phyloP scores from a whole-genome alignment of 2,888 invertebrate species.

The Mythimna albipuncta region DNA sequence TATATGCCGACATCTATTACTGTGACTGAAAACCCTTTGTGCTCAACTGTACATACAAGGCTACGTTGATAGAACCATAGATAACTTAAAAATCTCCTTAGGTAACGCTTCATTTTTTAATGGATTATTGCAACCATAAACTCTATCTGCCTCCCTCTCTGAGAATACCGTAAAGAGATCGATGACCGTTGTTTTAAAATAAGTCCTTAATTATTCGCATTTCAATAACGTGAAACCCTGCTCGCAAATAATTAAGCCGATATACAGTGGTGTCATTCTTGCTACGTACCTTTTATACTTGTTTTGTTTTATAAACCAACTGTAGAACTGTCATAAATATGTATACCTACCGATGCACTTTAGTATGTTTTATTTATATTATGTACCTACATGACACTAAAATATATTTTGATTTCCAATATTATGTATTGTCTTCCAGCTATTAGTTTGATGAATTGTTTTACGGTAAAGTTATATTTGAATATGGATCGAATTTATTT shows the following conservation, averaged over 20 bases:
- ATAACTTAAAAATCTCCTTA: not conserved
- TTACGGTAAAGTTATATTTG: constrained; percentile 18
- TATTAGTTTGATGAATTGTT: constrained; percentile 30
- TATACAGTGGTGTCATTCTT: constrained; percentile 24
- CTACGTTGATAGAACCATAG: not conserved
- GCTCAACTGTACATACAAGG: not conserved
- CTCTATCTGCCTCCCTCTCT: not conserved
- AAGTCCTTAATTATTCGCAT: constrained; percentile 25
- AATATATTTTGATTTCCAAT: constrained; percentile 16
- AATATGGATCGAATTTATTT: constrained; percentile 28
- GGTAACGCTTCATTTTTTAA: not conserved
- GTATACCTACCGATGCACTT: not conserved
- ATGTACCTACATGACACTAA: constrained; percentile 21
- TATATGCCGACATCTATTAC: not conserved
- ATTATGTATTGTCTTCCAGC: constrained; percentile 55
- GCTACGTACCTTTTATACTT: constrained; percentile 13
- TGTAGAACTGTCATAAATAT: constrained; percentile 8
- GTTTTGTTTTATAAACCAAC: not conserved
- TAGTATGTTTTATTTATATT: not conserved
- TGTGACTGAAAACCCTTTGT: not conserved
- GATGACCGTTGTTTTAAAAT: constrained; percentile 20
- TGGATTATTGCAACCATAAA: not conserved
- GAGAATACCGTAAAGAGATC: constrained; percentile 1
- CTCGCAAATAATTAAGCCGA: constrained; percentile 36
- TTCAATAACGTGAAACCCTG: constrained; percentile 37